Conservation (phyloP, 1,140 invertebrate genomes). For the Halictus rubicundus region DNA sequence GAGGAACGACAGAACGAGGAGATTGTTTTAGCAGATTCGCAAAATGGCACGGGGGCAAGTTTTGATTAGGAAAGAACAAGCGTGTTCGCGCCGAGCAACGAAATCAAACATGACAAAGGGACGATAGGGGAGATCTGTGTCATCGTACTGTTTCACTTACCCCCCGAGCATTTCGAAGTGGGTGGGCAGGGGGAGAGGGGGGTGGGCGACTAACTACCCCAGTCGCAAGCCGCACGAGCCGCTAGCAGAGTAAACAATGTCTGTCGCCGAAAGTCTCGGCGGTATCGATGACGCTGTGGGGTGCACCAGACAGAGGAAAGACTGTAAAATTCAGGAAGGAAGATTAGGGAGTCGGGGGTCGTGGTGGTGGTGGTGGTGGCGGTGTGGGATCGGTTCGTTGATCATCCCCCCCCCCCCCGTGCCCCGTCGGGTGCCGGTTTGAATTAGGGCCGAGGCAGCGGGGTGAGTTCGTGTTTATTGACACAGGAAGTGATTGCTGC, state of each 20-base stretch:
- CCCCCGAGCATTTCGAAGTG: too few relatives aligned
- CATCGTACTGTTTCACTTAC: background rate
- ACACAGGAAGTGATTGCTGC: conserved; percentile 78
- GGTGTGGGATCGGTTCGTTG: conserved; percentile 66
- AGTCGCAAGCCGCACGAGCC: background rate
- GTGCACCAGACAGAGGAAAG: conserved; percentile 37
- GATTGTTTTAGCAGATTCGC: too few relatives aligned
- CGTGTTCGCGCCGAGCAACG: too few relatives aligned
- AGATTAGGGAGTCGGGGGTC: conserved; percentile 46
- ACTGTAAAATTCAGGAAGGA: conserved; percentile 64
- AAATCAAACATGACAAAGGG: background rate
- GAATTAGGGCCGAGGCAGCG: conserved; percentile 70
- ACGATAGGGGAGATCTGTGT: background rate
- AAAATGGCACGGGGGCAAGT: too few relatives aligned
- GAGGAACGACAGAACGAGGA: too few relatives aligned
- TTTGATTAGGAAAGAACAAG: too few relatives aligned
- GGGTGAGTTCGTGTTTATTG: conserved; percentile 68
- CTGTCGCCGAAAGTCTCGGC: background rate
- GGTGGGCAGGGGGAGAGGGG: too few relatives aligned
- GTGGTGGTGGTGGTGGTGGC: conserved; percentile 7
- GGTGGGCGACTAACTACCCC: background rate
- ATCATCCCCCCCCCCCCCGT: conserved; percentile 30
- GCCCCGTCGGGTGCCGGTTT: conserved; percentile 50
- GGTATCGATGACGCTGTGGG: conserved; percentile 3
- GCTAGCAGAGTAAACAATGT: background rate